Evolutionary conservation across 2,888 invertebrate species (phyloP), one percentile per base, ranked within the genome.

Genomic region (Galeopsomyia nigrocyanea): DNA sequence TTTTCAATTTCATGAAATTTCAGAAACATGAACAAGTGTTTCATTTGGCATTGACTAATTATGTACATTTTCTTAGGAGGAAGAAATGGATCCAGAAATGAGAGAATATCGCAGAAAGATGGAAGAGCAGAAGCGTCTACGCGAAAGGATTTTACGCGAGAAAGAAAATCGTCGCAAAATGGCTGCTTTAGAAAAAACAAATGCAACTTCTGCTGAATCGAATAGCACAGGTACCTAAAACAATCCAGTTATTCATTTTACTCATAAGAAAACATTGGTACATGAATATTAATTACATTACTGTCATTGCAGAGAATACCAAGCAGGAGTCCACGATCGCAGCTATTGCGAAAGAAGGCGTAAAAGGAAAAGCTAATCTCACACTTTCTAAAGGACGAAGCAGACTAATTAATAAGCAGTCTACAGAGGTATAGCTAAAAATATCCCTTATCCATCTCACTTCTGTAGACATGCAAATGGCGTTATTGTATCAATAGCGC

Each of bases 91-190:
- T 78, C 87, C 86, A 49, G 87, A 87, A 76, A 85, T 86, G 82
- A 81, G 83, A 26, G 87, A 88, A 49, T 88, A 88, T 73, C 81
- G 86, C 3, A 84, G 84, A 71, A 87, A 87, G 75, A 85, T 88
- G 79, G 88, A 88, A 75, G 87, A 88, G 70, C 88, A 88, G 75
- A 88, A 88, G 75, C 83, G 84, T 21, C 76, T 87, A 26, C 79
- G 88, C n/a, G 88, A 87, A 74, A 83, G 86, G 75, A 82, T 88
- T 56, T 77, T 88, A 16, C 83, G 85, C 39, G 86, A 87, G 73
- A 88, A 88, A 73, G 88, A 88, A 71, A 87, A 87, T 68, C 80
- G 87, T 21, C 79, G 88, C 58, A 87, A 87, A 77, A 82, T 84
- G 77, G 86, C 87, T 13, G 87, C 86, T 1, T 77, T 86, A 80